Evolutionary conservation across 2,113 vertebrate genomes (phyloP), one percentile per base, ranked within the genome.

Genomic region (Lota lota): DNA sequence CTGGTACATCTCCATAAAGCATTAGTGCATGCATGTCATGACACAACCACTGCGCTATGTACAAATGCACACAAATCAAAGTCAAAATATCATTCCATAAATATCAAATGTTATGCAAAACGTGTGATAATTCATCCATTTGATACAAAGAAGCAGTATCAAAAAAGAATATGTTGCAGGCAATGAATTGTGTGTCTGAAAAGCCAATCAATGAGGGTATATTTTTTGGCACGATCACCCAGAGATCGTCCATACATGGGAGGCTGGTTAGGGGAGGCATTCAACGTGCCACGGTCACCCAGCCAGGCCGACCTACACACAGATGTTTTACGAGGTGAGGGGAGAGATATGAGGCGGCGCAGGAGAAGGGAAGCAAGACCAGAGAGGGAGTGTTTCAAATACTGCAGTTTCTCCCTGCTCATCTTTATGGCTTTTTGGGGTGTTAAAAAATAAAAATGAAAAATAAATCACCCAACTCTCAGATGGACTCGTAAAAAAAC

Each of bases 301-400:
- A 17, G 50, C 70, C 58, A 65, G 17, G 17, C 20, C 66, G 69
- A 66, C 24, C 5, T 50, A 15, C 56, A 54, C 56, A 18, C 2
- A 53, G 8, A 58, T 33, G 17, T 36, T 78, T 75, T 64, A 76
- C 51, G 51, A 53, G 51, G 51, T 67, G 72, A 73, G 61, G 16
- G 8, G 14, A 54, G 54, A 58, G 64, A 50, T 57, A 75, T 66
- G 24, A 62, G 19, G 54, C 14, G 63, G 12, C n/a, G 20, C 24
- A 22, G n/a, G 7, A 17, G 6, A 15, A 19, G 22, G 47, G 36
- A 53, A 4, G 28, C 17, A 51, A 62, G 51, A 57, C 21, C 59
- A n/a, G 15, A 79, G 40, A 50, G 15, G 14, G 36, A 22, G 40
- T 47, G 62, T 12, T 40, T 47, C 33, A 15, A 17, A 1, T 8